These are phyloP conservation scores for Macrochelys suwanniensis DNA, from an alignment of 2,797 vertebrate genomes.

Conservation along the genomic window DNA sequence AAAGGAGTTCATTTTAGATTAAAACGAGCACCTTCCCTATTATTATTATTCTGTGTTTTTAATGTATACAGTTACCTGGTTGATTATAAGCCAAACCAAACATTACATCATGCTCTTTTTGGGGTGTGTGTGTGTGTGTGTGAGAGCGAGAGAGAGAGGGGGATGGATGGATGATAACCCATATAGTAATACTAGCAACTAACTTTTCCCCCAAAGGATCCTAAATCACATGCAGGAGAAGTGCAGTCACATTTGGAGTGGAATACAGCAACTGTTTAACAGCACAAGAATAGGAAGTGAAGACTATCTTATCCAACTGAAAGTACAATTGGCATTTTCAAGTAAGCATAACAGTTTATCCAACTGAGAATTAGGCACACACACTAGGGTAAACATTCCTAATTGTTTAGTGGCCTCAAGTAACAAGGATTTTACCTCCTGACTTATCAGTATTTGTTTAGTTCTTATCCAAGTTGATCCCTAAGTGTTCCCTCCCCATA, in stretches of 20 bases:
- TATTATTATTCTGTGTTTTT: not conserved
- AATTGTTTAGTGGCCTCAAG: not conserved
- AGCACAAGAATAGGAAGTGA: rapidly evolving
- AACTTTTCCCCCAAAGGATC: not conserved
- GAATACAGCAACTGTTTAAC: not conserved
- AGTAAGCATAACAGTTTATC: not conserved
- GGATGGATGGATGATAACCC: not conserved
- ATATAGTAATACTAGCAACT: not conserved
- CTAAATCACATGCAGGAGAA: not conserved
- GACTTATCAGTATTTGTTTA: not conserved
- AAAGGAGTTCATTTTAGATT: constrained; percentile 48
- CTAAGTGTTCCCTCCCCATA: not conserved
- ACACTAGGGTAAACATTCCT: not conserved
- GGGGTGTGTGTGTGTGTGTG: not conserved
- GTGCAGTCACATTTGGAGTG: rapidly evolving
- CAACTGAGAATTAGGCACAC: not conserved
- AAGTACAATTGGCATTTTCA: not conserved
- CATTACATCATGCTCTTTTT: not conserved
- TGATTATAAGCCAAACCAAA: not conserved
- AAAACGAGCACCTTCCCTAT: not conserved
- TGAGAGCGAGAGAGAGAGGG: rapidly evolving
- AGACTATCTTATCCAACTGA: not conserved
- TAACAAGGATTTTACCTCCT: not conserved
- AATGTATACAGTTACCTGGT: not conserved
- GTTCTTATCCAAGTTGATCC: not conserved